phyloP scores from a whole-genome alignment of 2,797 vertebrate species.

The Scyliorhinus canicula region DNA sequence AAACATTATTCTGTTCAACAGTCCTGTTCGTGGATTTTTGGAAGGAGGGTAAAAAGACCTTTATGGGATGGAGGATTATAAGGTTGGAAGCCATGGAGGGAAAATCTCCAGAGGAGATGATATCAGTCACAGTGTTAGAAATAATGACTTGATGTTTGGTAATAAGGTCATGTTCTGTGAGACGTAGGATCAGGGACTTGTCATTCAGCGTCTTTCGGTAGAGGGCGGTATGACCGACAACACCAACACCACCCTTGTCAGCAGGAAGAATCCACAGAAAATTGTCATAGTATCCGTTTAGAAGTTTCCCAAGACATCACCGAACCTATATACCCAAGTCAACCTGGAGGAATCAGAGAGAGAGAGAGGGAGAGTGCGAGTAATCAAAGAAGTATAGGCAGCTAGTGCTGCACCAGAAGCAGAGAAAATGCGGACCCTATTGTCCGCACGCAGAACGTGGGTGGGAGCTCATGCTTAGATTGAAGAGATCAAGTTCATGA shows the following conservation, averaged over 20 bases:
- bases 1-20: no score
- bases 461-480: no score
- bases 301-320: no score
- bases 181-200: background rate
- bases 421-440: no score
- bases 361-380: no score
- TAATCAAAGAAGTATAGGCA: no score
- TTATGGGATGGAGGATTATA: background rate
- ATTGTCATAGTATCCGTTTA: no score
- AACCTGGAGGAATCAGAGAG: no score
- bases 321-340: no score
- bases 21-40: background rate
- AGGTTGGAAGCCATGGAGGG: background rate
- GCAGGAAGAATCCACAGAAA: background rate
- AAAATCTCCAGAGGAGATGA: background rate
- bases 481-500: no score
- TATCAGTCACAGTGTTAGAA: background rate
- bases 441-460: no score
- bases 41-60: background rate
- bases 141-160: background rate
- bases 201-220: background rate
- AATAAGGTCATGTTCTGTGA: background rate
- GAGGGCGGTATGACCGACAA: background rate
- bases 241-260: background rate
- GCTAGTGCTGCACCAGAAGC: no score